Evolutionary conservation across 2,113 vertebrate species (phyloP), one percentile per base, ranked within the genome.

Genomic region (Chionomys nivalis): DNA sequence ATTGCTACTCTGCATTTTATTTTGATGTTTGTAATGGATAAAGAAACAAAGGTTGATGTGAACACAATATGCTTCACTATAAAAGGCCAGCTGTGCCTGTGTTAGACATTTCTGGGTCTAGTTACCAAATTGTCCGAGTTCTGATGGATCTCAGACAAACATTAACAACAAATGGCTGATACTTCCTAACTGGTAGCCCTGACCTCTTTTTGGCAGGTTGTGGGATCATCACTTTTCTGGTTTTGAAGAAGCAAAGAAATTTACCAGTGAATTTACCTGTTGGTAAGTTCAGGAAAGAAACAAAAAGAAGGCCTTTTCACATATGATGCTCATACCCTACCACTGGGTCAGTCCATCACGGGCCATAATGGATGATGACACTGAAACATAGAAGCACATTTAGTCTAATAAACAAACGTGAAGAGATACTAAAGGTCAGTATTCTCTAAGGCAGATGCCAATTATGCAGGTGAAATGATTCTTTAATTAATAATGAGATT

Each of bases 401-500:
- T 98, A 98, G 96, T 97, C 97, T 98, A 97, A 98, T 96, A 98
- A 98, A 91, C 90, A 94, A 97, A 95, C 97, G 96, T 98, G 92
- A 98, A 98, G 97, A 98, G 96, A 97, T 95, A 93, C 61, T 97
- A 98, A 98, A 98, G 97, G 96, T 96, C 98, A 98, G 97, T 97
- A 98, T 98, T 98, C 98, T 87, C 93, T 97, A 97, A 94, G 96
- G 97, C 97, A 98, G 98, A 98, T 98, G 97, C 98, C 96, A 98
- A 94, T 98, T 98, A 98, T 94, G 96, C 97, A 98, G 98, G 97
- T 94, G 92, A 97, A 98, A 98, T 91, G 92, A 97, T 98, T 98
- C 96, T 98, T 98, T 97, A 98, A 93, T 98, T 98, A 98, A 98
- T 98, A 98, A 98, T 98, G 97, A 98, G 97, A 96, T 96, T 97